phyloP scores from a whole-genome alignment of 1,140 invertebrate species.

The Anoplophora glabripennis region DNA sequence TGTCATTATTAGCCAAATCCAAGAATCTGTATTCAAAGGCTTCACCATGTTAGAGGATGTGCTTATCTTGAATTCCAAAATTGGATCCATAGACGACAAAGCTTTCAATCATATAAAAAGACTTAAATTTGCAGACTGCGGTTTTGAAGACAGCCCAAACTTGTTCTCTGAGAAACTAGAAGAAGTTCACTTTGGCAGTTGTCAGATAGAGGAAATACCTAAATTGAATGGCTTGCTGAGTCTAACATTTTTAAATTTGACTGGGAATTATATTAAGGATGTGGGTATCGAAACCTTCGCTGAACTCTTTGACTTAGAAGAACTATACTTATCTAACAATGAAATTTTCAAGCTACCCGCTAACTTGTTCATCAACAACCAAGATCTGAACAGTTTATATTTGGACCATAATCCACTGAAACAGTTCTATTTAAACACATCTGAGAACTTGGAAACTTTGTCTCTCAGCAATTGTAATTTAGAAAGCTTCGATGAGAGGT shows the following conservation, averaged over 20 bases:
- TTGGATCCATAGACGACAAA: slow-evolving; percentile 29
- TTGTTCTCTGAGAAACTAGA: slow-evolving; percentile 35
- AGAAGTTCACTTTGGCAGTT: slow-evolving; percentile 39
- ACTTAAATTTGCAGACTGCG: slow-evolving; percentile 28
- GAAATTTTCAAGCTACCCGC: slow-evolving; percentile 36
- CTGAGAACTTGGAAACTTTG: slow-evolving; percentile 37
- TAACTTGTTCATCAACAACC: slow-evolving; percentile 36
- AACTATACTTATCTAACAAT: slow-evolving; percentile 41
- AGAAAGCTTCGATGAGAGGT: slow-evolving; percentile 29
- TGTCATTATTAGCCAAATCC: slow-evolving; percentile 29
- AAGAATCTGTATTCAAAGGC: slow-evolving; percentile 26
- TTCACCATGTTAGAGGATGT: slow-evolving; percentile 30
- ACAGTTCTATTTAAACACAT: slow-evolving; percentile 26
- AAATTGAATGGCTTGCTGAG: slow-evolving; percentile 30
- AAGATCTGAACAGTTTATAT: slow-evolving; percentile 32
- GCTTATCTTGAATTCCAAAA: slow-evolving; percentile 26
- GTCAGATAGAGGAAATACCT: slow-evolving; percentile 34
- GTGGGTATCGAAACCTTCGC: slow-evolving; percentile 36
- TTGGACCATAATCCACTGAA: slow-evolving; percentile 41
- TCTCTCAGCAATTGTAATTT: slow-evolving; percentile 39
- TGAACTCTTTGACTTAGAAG: slow-evolving; percentile 32
- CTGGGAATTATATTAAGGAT: slow-evolving; percentile 38
- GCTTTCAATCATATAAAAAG: slow-evolving; percentile 32
- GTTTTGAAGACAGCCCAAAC: slow-evolving; percentile 28
- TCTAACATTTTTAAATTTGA: slow-evolving; percentile 36